Conservation (phyloP, 1,140 invertebrate genomes). For the Drosophila auraria region DNA sequence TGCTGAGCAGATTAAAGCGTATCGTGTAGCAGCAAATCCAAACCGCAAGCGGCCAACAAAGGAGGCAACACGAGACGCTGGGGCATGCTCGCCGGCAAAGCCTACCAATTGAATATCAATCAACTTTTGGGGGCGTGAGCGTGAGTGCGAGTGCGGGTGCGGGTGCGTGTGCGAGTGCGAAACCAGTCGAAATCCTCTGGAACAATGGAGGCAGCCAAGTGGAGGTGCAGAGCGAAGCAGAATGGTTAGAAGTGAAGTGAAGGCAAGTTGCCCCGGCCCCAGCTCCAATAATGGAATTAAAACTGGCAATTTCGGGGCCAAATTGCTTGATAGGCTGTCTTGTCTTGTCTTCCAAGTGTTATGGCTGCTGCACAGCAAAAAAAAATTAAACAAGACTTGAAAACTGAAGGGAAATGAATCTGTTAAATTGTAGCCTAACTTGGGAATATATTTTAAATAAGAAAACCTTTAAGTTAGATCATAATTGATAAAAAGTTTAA, state of each 20-base stretch:
- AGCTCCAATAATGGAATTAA: constrained; percentile 77
- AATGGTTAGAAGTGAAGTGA: background rate
- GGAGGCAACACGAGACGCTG: constrained; percentile 16
- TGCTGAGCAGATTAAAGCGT: constrained; percentile 72
- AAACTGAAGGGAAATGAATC: background rate
- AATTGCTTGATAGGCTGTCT: constrained; percentile 63
- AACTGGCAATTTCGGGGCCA: constrained; percentile 72
- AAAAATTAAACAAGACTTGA: background rate
- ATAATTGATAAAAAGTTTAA: too few species aligned
- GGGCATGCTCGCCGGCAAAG: constrained; percentile 52
- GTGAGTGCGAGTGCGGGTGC: constrained; percentile 19
- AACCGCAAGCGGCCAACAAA: constrained; percentile 69
- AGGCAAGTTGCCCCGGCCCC: constrained; percentile 35
- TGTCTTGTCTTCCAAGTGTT: constrained; percentile 40
- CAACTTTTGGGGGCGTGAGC: constrained; percentile 64
- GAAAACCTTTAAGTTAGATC: too few species aligned
- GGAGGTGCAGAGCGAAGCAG: background rate
- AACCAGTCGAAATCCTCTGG: constrained; percentile 28
- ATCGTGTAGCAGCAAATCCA: constrained; percentile 82
- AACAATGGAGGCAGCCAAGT: constrained; percentile 26
- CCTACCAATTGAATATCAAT: constrained; percentile 84
- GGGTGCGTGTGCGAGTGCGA: constrained; percentile 4
- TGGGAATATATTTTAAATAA: too few species aligned
- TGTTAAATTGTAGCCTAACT: too few species aligned
- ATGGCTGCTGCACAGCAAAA: constrained; percentile 14